Base-by-base conservation (phyloP, 2,888 invertebrate species). In the Ischnus inquisitorius region DNA sequence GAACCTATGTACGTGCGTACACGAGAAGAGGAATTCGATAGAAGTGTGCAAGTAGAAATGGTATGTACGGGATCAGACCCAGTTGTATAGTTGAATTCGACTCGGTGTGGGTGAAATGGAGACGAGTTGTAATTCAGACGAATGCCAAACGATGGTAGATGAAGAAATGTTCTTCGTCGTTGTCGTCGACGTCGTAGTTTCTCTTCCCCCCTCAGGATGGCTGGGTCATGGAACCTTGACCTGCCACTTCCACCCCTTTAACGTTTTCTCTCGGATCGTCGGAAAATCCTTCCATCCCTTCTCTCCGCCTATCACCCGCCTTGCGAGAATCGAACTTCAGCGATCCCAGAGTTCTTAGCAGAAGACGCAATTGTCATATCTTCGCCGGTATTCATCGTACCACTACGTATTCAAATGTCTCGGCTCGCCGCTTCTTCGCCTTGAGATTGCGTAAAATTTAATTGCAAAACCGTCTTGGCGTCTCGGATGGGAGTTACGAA, bases 171-270 rank as follows among this genome's bases (percentile, higher is more conserved):
- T 64, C 41, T 22, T 14, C 4, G 57, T 57, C 25, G 14, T 25
- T 14, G 19, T 43, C 12, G n/a, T 48, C 22, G 82, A 6, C 34
- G 34, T 34, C 34, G 34, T 34, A 34, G 34, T 34, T 34, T 34
- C 34, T 34, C 34, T 54, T 87, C 84, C 83, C 83, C 84, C 79
- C 71, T 76, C 60, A 64, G 75, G 69, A 69, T 69, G 72, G 72
- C 80, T 71, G 83, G 85, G 82, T 86, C 87, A 85, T 71, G 87
- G 78, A 90, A 89, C 88, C 90, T 90, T 90, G 89, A 90, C 88
- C 90, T 81, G 82, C 77, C 80, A 85, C 71, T 62, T 77, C 77
- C 34, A 22, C 60, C 62, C 72, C 48, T 22, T 39, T 16, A 34
- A 14, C 14, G 41, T 68, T 74, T 64, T 68, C 60, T 75, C 54